Conservation (phyloP, 2,797 vertebrate species). For the Enteromius unitaeniatus region DNA sequence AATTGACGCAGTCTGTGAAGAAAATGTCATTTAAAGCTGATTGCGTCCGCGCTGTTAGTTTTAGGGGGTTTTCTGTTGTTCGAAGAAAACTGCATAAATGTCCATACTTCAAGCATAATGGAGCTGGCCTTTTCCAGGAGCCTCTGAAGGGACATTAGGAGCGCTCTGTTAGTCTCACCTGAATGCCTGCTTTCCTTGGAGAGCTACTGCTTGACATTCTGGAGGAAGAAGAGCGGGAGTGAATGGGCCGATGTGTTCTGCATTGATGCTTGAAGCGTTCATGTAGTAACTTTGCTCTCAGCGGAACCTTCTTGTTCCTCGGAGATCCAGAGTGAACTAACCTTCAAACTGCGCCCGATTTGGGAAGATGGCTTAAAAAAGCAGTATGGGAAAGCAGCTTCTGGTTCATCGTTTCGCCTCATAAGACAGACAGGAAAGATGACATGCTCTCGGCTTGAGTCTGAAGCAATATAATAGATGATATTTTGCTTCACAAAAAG, state of each 20-base stretch:
- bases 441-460: neutral
- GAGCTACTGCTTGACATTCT: conserved; percentile 31
- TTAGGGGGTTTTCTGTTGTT: neutral
- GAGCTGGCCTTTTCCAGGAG: conserved; percentile 31
- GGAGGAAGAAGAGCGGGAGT: conserved; percentile 10
- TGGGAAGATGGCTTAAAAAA: neutral
- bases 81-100: conserved; percentile 8
- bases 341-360: neutral
- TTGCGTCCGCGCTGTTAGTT: neutral
- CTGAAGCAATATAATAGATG: neutral
- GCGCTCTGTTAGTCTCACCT: conserved; percentile 39
- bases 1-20: conserved; percentile 49
- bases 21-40: conserved; percentile 61
- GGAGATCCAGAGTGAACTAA: neutral
- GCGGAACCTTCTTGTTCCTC: neutral
- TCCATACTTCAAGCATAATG: conserved; percentile 1
- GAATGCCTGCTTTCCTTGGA: conserved; percentile 22
- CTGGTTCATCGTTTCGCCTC: neutral
- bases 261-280: conserved; percentile 23
- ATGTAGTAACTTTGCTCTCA: conserved; percentile 32
- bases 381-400: neutral
- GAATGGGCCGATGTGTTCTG: conserved; percentile 29
- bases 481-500: neutral
- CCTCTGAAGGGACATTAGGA: conserved; percentile 34
- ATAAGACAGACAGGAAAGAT: neutral